Base-by-base conservation (phyloP, 1,140 invertebrate species). In the Sminthurinus signatus region DNA sequence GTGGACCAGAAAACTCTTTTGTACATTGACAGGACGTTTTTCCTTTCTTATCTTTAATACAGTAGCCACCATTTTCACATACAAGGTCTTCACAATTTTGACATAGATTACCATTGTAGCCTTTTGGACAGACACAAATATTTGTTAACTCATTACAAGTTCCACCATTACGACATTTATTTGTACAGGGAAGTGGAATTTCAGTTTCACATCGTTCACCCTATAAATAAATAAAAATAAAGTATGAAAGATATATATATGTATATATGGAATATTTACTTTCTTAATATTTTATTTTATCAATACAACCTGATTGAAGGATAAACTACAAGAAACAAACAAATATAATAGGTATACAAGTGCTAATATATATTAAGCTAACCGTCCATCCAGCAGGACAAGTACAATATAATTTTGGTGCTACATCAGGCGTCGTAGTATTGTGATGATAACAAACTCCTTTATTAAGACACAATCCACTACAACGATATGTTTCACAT, bases 401-500 rank as follows among this genome's bases (percentile, higher is more conserved):
- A n/a, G n/a, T n/a, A n/a, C n/a, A n/a, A n/a, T n/a, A n/a, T n/a
- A n/a, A n/a, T n/a, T n/a, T n/a, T n/a, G n/a, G n/a, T n/a, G n/a
- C n/a, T n/a, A n/a, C n/a, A n/a, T n/a, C n/a, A n/a, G n/a, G n/a
- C n/a, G n/a, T n/a, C n/a, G n/a, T n/a, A n/a, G n/a, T n/a, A n/a
- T n/a, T 60, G 71, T 80, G 79, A 19, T 75, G 73, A 46, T 80
- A 80, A 69, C 85, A 87, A 5, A 81, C 75, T 25, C 83, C 84
- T 69, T 81, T 81, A 75, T 86, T 86, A 65, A 79, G 77, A 68
- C 86, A 87, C 72, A 80, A 80, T 46, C 81, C 80, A 0, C 81
- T 82, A 73, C 84, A 86, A 19, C 81, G 76, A 72, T 84, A 86
- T 42, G 81, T 79, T 68, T 86, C 81, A 75, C 85, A 87, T 0